Conservation (phyloP, 2,113 vertebrate species). For the Perca schrenkii region DNA sequence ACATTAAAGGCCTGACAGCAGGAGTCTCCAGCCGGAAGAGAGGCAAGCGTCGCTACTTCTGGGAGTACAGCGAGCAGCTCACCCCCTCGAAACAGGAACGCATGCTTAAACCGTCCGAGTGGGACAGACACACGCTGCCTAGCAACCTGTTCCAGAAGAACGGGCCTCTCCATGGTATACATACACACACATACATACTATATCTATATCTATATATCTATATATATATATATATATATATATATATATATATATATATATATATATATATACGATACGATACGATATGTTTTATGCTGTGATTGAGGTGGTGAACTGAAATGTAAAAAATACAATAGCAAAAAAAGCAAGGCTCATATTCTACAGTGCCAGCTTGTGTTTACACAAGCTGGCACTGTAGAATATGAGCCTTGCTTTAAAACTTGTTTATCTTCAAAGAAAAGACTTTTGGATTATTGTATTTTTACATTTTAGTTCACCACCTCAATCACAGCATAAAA, state of each 20-base stretch:
- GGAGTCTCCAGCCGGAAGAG: constrained; percentile 92
- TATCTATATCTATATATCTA: background rate
- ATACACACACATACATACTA: background rate
- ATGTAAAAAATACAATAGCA: no score
- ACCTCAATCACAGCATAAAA: background rate
- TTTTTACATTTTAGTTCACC: background rate
- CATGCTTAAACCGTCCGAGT: constrained; percentile 95
- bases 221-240: background rate
- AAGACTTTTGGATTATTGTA: background rate
- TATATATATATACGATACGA: no score
- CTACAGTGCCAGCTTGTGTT: no score
- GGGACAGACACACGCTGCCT: constrained; percentile 95
- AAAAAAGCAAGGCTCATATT: no score
- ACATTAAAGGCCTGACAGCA: constrained; percentile 94
- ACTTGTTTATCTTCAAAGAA: background rate
- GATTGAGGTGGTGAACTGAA: no score
- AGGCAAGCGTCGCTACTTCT: constrained; percentile 97
- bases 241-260: background rate
- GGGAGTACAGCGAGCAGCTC: constrained; percentile 98
- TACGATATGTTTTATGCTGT: no score
- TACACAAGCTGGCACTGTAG: background rate
- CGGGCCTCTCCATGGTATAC: constrained; percentile 87
- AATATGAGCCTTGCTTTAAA: background rate
- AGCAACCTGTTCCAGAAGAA: constrained; percentile 99
- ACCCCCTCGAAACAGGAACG: constrained; percentile 94